Base-by-base conservation (phyloP, 2,888 invertebrate genomes). In the Boloria euphrosyne region DNA sequence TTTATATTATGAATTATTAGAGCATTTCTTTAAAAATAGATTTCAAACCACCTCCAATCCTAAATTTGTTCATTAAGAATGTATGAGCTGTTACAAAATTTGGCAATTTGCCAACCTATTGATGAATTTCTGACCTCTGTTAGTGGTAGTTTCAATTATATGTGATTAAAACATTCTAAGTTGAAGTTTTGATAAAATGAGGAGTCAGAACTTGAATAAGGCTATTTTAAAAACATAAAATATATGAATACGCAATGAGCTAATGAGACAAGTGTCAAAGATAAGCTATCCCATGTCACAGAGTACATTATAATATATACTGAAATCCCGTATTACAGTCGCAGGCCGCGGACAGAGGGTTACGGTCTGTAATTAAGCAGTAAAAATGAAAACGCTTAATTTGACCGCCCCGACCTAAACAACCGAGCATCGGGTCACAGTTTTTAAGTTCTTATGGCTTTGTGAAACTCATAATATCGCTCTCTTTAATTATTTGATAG, bases 361-460 rank as follows among this genome's bases (percentile, higher is more conserved):
- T n/a, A n/a, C 44, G 46, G 22, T n/a, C 22, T 46, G 46, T 57
- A 57, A 57, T 57, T 57, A 57, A 57, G 27, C 57, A 46, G 57
- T 57, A 57, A 57, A 57, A 57, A 57, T 57, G 46, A 57, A 57
- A 5, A 46, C 46, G 16, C 46, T 57, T 57, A 57, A 57, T 57
- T 57, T 57, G 44, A 57, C 27, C 27, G 46, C 22, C 46, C 57
- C 22, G 18, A 44, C 57, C 43, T 57, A 46, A 57, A 16, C 5
- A 46, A 16, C 44, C 46, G 57, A 5, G 57, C 46, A 57, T 27
- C 44, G 57, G 57, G 57, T 57, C 57, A 57, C 44, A 46, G 57
- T 57, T 46, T 57, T 57, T 46, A 57, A n/a, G 44, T 57, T 57
- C 57, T 46, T 57, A 57, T 57, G 57, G 44, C 46, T 57, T 57